These are phyloP conservation scores for Geotrupes spiniger DNA, from an alignment of 2,888 invertebrate genomes.

Conservation along the genomic window DNA sequence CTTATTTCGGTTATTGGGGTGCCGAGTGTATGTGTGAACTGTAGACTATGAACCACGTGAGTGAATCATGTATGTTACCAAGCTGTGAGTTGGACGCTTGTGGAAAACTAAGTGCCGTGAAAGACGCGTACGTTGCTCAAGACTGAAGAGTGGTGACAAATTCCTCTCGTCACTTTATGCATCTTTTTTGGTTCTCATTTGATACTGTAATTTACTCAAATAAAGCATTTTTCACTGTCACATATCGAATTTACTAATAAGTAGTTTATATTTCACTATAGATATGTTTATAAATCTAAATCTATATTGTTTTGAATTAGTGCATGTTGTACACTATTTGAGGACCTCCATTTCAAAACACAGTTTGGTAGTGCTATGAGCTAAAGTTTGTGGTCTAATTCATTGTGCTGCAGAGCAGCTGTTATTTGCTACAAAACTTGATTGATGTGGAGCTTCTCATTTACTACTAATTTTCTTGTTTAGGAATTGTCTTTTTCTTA, in stretches of 20 bases:
- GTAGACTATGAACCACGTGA: conserved; percentile 32
- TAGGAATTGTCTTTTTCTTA: no score
- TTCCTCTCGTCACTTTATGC: conserved; percentile 34
- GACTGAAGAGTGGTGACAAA: conserved; percentile 43
- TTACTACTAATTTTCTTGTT: no score
- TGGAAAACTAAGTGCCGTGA: conserved; percentile 37
- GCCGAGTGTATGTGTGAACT: conserved; percentile 41
- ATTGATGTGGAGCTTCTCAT: no score
- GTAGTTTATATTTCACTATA: conserved; percentile 28
- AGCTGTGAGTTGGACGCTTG: conserved; percentile 36
- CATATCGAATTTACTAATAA: conserved; percentile 34
- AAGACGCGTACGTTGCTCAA: conserved; percentile 36
- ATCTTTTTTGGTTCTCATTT: conserved; percentile 30
- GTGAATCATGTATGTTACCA: conserved; percentile 37
- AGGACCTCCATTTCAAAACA: no score
- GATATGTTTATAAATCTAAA: conserved; percentile 25
- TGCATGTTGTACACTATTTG: conserved; percentile 19
- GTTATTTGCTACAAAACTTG: no score
- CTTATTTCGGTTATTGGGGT: conserved; percentile 40
- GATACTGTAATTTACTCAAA: conserved; percentile 27
- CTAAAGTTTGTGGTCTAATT: no score
- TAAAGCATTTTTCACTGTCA: conserved; percentile 31
- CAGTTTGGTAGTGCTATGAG: no score
- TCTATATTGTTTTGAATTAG: conserved; percentile 19
- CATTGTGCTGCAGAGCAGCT: no score